These are phyloP conservation scores for Rhyacophila evoluta DNA, from an alignment of 2,888 invertebrate genomes.

Conservation along the genomic window DNA sequence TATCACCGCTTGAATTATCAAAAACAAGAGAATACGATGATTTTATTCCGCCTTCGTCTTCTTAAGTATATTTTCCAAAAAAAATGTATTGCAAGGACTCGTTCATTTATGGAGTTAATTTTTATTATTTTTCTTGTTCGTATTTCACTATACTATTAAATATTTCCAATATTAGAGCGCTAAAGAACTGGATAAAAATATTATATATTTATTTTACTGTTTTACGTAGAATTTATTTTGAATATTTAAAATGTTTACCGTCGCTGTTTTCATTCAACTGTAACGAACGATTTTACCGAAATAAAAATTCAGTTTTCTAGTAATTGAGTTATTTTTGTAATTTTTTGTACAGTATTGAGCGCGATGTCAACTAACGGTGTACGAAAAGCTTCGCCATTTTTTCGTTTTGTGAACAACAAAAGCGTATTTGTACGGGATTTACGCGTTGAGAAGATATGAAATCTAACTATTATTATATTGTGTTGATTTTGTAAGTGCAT, in stretches of 20 bases:
- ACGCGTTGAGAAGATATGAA: conserved; percentile 37
- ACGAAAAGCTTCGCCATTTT: conserved; percentile 17
- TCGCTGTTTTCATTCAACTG: not conserved
- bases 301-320: not conserved
- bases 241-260: not conserved
- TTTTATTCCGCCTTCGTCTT: too few relatives aligned
- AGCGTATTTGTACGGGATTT: conserved; percentile 13
- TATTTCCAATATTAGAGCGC: too few relatives aligned
- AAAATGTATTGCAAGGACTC: too few relatives aligned
- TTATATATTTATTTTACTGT: not conserved
- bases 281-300: not conserved
- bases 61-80: too few relatives aligned
- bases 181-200: too few relatives aligned
- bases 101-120: too few relatives aligned
- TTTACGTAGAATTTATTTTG: not conserved
- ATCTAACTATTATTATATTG: conserved; percentile 36
- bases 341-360: conserved; percentile 1
- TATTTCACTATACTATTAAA: too few relatives aligned
- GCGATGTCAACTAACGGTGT: conserved; percentile 41
- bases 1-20: too few relatives aligned
- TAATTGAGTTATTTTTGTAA: conserved; percentile 23
- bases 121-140: too few relatives aligned
- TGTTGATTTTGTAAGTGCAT: conserved; percentile 44
- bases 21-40: too few relatives aligned
- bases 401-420: conserved; percentile 23